Conservation (phyloP, 23 tunicate species). For the Styela plicata region DNA sequence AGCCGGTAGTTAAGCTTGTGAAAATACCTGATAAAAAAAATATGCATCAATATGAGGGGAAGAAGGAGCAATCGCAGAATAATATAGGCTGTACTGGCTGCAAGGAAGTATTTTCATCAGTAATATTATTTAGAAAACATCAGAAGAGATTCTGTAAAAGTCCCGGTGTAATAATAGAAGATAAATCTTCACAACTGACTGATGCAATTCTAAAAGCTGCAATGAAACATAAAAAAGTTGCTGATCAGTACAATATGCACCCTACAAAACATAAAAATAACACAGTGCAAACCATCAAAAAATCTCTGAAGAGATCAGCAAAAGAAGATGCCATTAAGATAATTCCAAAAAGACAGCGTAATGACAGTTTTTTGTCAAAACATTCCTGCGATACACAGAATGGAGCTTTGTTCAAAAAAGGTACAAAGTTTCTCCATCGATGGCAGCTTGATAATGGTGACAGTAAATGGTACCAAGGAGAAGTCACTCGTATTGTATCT, state of each 20-base stretch:
- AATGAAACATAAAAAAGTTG: neutral
- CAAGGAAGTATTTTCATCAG: slow-evolving; percentile 21
- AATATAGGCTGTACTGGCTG: slow-evolving; percentile 45
- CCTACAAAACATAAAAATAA: neutral
- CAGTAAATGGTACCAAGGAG: slow-evolving; percentile 79
- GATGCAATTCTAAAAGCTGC: neutral
- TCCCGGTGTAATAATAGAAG: slow-evolving; percentile 31
- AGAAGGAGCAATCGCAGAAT: neutral
- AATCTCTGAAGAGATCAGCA: neutral
- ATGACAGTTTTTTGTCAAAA: neutral
- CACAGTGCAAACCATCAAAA: neutral
- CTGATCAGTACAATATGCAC: neutral
- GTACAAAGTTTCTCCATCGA: slow-evolving; percentile 66
- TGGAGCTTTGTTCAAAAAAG: slow-evolving; percentile 30
- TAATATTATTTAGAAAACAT: slow-evolving; percentile 37
- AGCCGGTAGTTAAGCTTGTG: neutral
- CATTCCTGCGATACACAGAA: neutral
- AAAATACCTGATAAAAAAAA: neutral
- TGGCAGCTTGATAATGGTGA: slow-evolving; percentile 71
- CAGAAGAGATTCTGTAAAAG: slow-evolving; percentile 50
- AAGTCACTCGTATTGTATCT: slow-evolving; percentile 15
- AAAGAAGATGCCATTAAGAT: neutral
- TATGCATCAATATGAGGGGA: no score
- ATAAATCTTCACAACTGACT: neutral
- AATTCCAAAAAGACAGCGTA: neutral